Conservation (phyloP, 2,888 invertebrate species). For the Thera obeliscata region DNA sequence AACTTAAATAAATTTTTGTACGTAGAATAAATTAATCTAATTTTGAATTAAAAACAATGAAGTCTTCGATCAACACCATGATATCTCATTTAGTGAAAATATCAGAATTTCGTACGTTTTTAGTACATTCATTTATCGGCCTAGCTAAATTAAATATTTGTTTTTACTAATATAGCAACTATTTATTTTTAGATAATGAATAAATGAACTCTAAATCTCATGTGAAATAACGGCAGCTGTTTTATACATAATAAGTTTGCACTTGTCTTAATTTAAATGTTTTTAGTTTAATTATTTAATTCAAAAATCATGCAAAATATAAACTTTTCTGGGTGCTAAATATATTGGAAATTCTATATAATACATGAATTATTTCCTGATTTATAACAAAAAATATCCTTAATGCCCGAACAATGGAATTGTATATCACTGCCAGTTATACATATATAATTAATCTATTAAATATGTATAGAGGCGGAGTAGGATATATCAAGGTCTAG, state of each 20-base stretch:
- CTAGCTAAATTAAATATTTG: slow-evolving; percentile 2
- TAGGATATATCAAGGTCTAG: not conserved
- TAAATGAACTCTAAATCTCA: not conserved
- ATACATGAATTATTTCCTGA: not conserved
- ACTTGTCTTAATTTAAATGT: not conserved
- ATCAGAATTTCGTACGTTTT: not conserved
- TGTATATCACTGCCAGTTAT: not conserved
- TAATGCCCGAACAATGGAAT: not conserved
- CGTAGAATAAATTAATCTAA: slow-evolving; percentile 28
- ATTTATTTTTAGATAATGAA: not conserved
- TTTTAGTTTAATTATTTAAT: not conserved
- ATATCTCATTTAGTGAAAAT: slow-evolving; percentile 27
- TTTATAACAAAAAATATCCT: not conserved
- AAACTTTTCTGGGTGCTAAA: not conserved
- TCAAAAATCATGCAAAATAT: not conserved
- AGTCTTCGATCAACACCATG: slow-evolving; percentile 27
- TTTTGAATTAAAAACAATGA: slow-evolving; percentile 28
- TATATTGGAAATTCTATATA: not conserved
- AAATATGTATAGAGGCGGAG: not conserved
- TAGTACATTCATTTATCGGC: slow-evolving; percentile 13
- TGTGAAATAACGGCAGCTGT: not conserved
- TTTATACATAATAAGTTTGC: not conserved
- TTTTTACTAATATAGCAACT: not conserved
- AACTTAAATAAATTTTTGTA: slow-evolving; percentile 30
- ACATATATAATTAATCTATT: not conserved